phyloP scores from a whole-genome alignment of 2,797 vertebrate genomes.

The Cichlasoma orientale region DNA sequence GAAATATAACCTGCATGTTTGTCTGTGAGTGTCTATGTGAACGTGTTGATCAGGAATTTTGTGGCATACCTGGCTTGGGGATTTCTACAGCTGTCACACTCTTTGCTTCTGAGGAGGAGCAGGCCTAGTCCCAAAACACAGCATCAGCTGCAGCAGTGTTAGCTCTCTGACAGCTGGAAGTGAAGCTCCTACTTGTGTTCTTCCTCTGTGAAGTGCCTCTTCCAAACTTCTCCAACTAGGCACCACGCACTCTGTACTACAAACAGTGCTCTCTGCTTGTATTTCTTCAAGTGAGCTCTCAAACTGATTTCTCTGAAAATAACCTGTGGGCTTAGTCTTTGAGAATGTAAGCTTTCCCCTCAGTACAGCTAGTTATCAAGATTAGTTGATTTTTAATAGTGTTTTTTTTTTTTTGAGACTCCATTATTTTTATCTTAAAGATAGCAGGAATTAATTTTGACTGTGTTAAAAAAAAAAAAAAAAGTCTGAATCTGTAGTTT shows the following conservation, averaged over 20 bases:
- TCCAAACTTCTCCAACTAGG: slow-evolving; percentile 61
- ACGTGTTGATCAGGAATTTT: slow-evolving; percentile 55
- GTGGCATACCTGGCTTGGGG: slow-evolving; percentile 62
- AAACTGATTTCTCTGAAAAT: slow-evolving; percentile 11
- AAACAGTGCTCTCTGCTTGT: slow-evolving; percentile 29
- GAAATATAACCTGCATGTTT: slow-evolving; percentile 45
- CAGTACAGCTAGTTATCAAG: neutral
- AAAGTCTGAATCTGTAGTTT: neutral
- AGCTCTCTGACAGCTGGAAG: slow-evolving; percentile 68
- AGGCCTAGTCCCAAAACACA: slow-evolving; percentile 59
- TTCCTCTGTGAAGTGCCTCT: slow-evolving; percentile 61
- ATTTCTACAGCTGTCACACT: slow-evolving; percentile 77
- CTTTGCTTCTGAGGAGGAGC: slow-evolving; percentile 62
- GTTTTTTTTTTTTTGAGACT: neutral
- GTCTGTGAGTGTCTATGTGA: slow-evolving; percentile 37
- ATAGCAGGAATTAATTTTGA: neutral
- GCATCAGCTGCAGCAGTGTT: slow-evolving; percentile 50
- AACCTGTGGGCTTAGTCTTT: slow-evolving; percentile 1
- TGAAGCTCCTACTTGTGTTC: slow-evolving; percentile 50
- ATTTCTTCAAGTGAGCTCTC: slow-evolving; percentile 35
- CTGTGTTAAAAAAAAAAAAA: neutral
- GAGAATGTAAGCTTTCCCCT: neutral
- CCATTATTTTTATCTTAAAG: neutral
- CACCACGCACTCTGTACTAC: slow-evolving; percentile 1
- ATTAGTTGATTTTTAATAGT: neutral